These are phyloP conservation scores for Pogonocherus hispidulus DNA, from an alignment of 2,888 invertebrate genomes.

Conservation along the genomic window DNA sequence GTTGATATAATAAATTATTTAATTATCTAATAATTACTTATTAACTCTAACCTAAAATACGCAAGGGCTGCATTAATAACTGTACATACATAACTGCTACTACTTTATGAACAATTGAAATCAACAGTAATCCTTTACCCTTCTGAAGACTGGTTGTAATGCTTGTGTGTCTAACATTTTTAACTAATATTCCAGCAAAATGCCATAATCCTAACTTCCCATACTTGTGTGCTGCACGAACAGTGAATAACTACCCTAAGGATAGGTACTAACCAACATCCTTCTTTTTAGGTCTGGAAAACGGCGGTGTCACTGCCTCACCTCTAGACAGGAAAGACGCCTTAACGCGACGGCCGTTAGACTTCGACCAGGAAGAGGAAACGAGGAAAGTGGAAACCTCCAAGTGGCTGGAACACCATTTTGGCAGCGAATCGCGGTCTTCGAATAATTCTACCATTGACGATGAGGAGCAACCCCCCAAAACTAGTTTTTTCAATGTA, in stretches of 20 bases:
- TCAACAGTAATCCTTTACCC: not conserved
- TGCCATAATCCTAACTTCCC: too few relatives aligned
- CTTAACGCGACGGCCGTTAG: constrained; percentile 83
- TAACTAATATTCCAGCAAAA: not conserved
- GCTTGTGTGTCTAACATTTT: not conserved
- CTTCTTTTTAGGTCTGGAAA: constrained; percentile 56
- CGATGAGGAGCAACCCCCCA: constrained; percentile 74
- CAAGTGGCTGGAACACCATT: constrained; percentile 92
- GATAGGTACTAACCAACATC: constrained; percentile 6
- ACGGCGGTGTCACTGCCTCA: constrained; percentile 54
- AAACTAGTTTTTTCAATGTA: constrained; percentile 83
- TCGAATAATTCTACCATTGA: constrained; percentile 79
- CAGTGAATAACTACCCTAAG: not conserved
- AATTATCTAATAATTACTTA: too few relatives aligned
- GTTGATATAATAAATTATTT: too few relatives aligned
- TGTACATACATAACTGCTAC: too few relatives aligned
- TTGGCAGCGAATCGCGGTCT: constrained; percentile 87
- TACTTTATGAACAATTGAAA: too few relatives aligned
- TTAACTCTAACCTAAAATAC: too few relatives aligned
- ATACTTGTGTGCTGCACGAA: not conserved
- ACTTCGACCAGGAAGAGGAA: constrained; percentile 90
- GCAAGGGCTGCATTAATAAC: too few relatives aligned
- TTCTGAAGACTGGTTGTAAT: not conserved
- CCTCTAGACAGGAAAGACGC: constrained; percentile 83
- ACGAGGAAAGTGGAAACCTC: constrained; percentile 91